Percentiles rank a stretch among this genome's conserved stretches.
Conservation (phyloP, 2,113 vertebrate genomes). For the Oriolus oriolus region DNA sequence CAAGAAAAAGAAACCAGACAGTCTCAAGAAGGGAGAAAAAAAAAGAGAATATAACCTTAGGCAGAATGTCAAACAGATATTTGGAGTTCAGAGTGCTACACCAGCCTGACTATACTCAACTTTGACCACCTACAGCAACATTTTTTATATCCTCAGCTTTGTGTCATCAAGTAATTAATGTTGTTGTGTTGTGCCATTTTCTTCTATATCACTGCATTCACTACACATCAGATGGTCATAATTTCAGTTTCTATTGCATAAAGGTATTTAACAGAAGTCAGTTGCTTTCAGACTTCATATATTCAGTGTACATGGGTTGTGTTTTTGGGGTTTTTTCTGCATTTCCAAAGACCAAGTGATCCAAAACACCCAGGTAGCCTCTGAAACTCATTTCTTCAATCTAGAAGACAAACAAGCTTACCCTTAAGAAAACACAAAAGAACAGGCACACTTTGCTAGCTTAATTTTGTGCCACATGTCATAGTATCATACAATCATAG, state of each 20-base stretch:
- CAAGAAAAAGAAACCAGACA: neutral
- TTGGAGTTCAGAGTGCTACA: neutral
- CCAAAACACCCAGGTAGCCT: neutral
- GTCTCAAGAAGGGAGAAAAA: neutral
- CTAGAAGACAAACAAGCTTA: neutral
- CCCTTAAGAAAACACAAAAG: neutral
- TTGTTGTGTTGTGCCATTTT: neutral
- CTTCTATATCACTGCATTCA: neutral
- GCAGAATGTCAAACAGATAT: neutral
- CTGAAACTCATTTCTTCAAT: neutral
- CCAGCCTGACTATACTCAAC: neutral
- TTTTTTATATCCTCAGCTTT: slow-evolving; percentile 1
- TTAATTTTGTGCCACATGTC: neutral
- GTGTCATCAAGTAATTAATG: slow-evolving; percentile 29
- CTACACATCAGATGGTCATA: neutral
- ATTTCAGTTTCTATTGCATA: neutral
- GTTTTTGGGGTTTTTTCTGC: neutral
- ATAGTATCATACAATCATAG: neutral
- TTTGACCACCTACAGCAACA: neutral
- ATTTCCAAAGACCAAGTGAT: neutral
- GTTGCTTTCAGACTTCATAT: neutral
- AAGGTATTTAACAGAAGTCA: neutral
- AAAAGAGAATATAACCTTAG: neutral
- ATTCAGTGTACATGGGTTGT: neutral
- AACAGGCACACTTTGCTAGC: neutral